Conservation (phyloP, 2,888 invertebrate species). For the Plagodis pulveraria region DNA sequence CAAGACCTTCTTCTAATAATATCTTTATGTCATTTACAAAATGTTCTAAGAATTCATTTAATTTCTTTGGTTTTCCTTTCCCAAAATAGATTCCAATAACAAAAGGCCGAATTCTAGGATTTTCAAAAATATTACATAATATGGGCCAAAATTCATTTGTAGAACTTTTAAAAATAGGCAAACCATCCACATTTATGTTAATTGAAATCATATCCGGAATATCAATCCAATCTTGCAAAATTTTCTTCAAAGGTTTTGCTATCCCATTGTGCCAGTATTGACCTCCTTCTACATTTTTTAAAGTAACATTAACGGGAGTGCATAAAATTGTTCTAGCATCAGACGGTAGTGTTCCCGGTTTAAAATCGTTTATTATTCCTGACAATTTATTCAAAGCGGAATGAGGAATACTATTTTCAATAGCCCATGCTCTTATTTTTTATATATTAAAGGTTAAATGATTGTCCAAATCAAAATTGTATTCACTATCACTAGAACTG, state of each 20-base stretch:
- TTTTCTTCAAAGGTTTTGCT: neutral
- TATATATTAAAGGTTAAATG: neutral
- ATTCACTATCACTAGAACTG: constrained; percentile 4
- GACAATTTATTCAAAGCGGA: constrained; percentile 4
- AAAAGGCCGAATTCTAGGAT: too few species aligned
- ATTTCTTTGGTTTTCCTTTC: too few species aligned
- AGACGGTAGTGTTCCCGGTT: constrained; percentile 3
- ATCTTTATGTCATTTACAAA: constrained; percentile 1
- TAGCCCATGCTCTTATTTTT: constrained; percentile 3
- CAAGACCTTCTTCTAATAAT: constrained; percentile 7
- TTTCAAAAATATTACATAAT: too few species aligned
- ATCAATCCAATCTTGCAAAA: too few species aligned
- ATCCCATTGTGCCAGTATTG: constrained; percentile 1
- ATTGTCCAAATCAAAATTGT: constrained; percentile 2
- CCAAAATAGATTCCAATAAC: too few species aligned
- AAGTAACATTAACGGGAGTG: neutral
- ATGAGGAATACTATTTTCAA: constrained; percentile 6
- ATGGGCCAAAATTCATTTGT: constrained; percentile 1
- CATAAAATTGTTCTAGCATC: constrained; percentile 4
- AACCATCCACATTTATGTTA: constrained; percentile 5
- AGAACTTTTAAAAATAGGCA: constrained; percentile 1
- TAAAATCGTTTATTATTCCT: constrained; percentile 2
- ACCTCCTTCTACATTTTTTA: constrained; percentile 2
- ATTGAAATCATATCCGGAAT: neutral
- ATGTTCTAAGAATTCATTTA: too few species aligned